Evolutionary conservation across 2,113 vertebrate species (phyloP).

Genomic region (Jacana jacana): DNA sequence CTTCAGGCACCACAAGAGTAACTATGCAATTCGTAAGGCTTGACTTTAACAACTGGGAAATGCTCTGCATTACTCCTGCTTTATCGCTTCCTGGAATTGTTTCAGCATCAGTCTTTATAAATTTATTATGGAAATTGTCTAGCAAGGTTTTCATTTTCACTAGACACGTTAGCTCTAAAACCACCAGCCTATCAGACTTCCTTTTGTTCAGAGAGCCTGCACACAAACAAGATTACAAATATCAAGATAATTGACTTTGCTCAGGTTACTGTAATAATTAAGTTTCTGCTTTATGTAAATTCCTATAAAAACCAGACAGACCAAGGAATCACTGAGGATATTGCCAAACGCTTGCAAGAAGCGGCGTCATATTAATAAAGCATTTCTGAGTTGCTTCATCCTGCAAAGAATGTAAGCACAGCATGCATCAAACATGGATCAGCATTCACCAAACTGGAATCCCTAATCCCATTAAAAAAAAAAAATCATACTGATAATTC

Average conservation of each 20-base stretch:
- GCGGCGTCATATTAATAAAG: not conserved
- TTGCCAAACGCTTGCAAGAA: not conserved
- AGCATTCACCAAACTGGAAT: not conserved
- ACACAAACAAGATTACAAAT: not conserved
- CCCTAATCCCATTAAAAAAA: not conserved
- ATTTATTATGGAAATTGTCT: not conserved
- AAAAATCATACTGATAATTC: not conserved
- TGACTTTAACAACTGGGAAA: not conserved
- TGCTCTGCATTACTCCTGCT: not conserved
- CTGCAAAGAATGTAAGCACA: not conserved
- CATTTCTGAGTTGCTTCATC: not conserved
- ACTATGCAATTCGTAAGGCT: not conserved
- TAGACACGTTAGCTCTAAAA: not conserved
- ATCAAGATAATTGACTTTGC: not conserved
- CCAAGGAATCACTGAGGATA: not conserved
- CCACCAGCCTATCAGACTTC: not conserved
- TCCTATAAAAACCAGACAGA: conserved; percentile 1
- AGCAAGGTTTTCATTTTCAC: not conserved
- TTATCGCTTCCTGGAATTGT: not conserved
- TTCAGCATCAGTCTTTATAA: not conserved
- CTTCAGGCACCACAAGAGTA: not conserved
- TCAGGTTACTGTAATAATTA: not conserved
- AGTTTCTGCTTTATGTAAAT: conserved; percentile 26
- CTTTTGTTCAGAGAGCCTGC: not conserved
- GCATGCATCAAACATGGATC: not conserved